These are phyloP conservation scores for Sternotherus odoratus DNA, from an alignment of 2,797 vertebrate genomes.

Conservation along the genomic window DNA sequence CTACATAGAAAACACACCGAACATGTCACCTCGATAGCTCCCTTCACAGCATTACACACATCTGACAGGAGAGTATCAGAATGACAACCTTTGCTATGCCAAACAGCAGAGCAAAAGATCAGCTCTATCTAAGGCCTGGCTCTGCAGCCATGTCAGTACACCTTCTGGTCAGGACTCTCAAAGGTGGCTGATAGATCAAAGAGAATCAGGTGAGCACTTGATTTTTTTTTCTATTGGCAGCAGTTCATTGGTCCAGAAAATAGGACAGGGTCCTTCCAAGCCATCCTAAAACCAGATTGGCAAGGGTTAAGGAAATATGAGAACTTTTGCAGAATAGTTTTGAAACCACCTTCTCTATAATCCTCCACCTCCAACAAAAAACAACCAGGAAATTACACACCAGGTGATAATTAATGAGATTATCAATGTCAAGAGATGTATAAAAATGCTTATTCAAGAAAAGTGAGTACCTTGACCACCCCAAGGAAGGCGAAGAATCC, in stretches of 20 bases:
- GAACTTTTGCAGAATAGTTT: neutral
- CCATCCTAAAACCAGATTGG: neutral
- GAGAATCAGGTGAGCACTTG: fast-evolving
- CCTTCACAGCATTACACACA: fast-evolving
- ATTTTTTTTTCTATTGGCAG: neutral
- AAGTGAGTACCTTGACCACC: neutral
- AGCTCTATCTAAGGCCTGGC: neutral
- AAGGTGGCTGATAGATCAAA: neutral
- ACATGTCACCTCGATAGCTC: fast-evolving
- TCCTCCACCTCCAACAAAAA: fast-evolving
- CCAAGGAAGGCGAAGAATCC: neutral
- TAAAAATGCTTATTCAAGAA: neutral
- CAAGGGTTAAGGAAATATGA: neutral
- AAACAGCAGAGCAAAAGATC: neutral
- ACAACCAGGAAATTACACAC: neutral
- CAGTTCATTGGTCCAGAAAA: neutral
- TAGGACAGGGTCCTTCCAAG: neutral
- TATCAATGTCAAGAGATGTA: neutral
- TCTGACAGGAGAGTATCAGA: fast-evolving
- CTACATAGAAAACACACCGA: fast-evolving
- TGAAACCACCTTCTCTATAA: neutral
- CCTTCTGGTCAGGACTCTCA: neutral
- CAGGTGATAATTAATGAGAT: fast-evolving
- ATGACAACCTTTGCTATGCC: no score
- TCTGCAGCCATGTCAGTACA: neutral